phyloP scores from a whole-genome alignment of 64 coral and sea anemone genomes.

The Anthopleura sola region DNA sequence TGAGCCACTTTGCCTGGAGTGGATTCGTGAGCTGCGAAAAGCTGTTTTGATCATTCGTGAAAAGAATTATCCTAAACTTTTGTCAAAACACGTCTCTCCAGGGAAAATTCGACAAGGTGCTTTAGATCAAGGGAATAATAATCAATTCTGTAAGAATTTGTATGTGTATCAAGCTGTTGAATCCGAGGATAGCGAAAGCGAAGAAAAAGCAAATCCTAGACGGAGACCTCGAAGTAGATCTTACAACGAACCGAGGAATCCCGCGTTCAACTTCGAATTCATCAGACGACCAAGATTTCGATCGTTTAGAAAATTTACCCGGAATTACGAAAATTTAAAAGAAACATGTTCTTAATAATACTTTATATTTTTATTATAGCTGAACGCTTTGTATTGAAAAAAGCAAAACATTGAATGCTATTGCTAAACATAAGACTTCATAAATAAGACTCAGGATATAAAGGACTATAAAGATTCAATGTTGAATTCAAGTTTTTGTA shows the following conservation, averaged over 20 bases:
- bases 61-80: background rate
- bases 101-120: background rate
- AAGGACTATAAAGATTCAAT: too few relatives aligned
- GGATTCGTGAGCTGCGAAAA: constrained; percentile 26
- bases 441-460: too few relatives aligned
- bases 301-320: background rate
- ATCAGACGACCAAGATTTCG: background rate
- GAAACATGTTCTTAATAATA: background rate
- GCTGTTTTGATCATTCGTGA: background rate
- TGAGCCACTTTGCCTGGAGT: constrained; percentile 34
- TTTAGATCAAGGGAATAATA: constrained; percentile 3
- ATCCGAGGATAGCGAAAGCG: constrained; percentile 6
- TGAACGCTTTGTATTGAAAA: background rate
- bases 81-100: background rate
- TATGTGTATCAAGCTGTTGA: constrained; percentile 5
- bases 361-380: background rate
- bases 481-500: too few relatives aligned
- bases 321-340: background rate
- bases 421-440: too few relatives aligned
- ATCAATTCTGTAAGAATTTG: background rate
- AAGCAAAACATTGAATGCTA: background rate
- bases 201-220: background rate
- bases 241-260: background rate
- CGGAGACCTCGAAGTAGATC: background rate
- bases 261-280: background rate